Conservation (phyloP, 1,140 invertebrate genomes). For the Drosophila grimshawi region DNA sequence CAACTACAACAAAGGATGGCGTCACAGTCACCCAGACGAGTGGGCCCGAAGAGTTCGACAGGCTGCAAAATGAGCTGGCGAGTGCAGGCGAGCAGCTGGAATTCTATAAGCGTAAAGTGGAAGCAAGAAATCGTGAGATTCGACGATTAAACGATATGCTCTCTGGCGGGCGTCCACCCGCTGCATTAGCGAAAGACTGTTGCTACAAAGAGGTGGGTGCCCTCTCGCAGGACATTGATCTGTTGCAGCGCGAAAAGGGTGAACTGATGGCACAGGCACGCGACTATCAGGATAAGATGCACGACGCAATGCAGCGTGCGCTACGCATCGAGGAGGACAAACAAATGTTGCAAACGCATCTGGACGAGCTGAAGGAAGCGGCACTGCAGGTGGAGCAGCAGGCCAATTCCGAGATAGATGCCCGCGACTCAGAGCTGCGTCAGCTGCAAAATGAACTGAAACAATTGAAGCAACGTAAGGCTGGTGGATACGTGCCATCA, state of each 20-base stretch:
- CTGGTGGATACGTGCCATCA: slow-evolving; percentile 11
- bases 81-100: slow-evolving; percentile 63
- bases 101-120: slow-evolving; percentile 73
- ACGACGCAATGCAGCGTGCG: slow-evolving; percentile 88
- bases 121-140: slow-evolving; percentile 86
- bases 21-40: slow-evolving; percentile 47
- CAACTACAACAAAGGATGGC: slow-evolving; percentile 52
- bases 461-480: slow-evolving; percentile 9
- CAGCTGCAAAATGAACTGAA: slow-evolving; percentile 52
- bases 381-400: slow-evolving; percentile 87
- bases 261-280: slow-evolving; percentile 86
- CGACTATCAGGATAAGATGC: slow-evolving; percentile 87
- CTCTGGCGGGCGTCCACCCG: slow-evolving; percentile 86
- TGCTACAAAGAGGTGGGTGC: slow-evolving; percentile 85
- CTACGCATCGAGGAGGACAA: slow-evolving; percentile 87
- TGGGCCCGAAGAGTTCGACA: slow-evolving; percentile 63
- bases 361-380: slow-evolving; percentile 87
- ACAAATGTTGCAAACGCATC: slow-evolving; percentile 86
- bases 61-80: slow-evolving; percentile 63
- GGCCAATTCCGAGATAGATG: slow-evolving; percentile 77
- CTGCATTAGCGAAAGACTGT: slow-evolving; percentile 86
- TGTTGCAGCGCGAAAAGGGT: slow-evolving; percentile 85
- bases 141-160: slow-evolving; percentile 86
- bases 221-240: slow-evolving; percentile 85
- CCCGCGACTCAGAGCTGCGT: slow-evolving; percentile 64